Percentiles rank a stretch among this genome's conserved stretches.
Conservation (phyloP, 2,113 vertebrate species). For the Alethe castanea region DNA sequence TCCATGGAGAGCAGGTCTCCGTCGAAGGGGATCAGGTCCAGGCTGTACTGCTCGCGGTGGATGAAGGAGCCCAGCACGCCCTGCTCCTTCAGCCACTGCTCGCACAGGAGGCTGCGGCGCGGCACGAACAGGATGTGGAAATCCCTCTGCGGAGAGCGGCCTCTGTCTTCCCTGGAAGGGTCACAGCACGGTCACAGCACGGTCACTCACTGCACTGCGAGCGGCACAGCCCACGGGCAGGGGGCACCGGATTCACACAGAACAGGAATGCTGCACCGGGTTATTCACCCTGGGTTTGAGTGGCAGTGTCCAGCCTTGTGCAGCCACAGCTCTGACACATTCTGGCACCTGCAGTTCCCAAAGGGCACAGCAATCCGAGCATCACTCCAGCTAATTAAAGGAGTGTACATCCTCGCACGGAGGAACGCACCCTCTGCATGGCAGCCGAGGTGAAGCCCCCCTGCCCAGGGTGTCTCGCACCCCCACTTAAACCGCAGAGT, state of each 20-base stretch:
- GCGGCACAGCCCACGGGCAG: neutral
- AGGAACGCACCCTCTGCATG: rapidly evolving
- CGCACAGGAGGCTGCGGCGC: conserved; percentile 90
- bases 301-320: neutral
- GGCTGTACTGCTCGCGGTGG: conserved; percentile 91
- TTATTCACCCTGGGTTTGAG: too few relatives aligned
- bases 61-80: conserved; percentile 89
- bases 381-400: rapidly evolving
- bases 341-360: neutral
- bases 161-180: conserved; percentile 84
- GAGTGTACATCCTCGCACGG: rapidly evolving
- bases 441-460: rapidly evolving
- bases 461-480: rapidly evolving
- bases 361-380: neutral
- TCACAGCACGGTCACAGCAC: neutral
- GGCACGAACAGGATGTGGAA: conserved; percentile 97
- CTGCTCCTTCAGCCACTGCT: conserved; percentile 93
- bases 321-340: neutral
- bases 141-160: conserved; percentile 81
- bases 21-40: conserved; percentile 95
- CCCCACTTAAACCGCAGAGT: rapidly evolving
- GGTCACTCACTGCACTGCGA: neutral
- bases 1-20: conserved; percentile 98
- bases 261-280: rapidly evolving
- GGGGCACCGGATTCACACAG: neutral